Evolutionary conservation across 1,140 invertebrate genomes (phyloP).

Genomic region (Cherax quadricarinatus): DNA sequence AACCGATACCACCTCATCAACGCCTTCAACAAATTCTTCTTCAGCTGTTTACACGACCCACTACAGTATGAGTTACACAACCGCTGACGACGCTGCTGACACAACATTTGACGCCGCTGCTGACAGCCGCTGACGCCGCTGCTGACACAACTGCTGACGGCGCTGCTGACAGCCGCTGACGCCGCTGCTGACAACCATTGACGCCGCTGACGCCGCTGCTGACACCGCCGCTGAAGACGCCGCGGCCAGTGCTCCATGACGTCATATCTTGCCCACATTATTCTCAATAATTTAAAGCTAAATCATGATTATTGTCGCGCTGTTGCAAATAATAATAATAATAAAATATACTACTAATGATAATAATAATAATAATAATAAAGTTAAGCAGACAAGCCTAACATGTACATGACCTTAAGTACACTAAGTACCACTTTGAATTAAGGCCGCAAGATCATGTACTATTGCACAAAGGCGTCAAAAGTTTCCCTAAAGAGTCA

Average conservation of each 20-base stretch:
- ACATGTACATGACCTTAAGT: no score
- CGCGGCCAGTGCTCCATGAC: background rate
- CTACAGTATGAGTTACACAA: slow-evolving; percentile 43
- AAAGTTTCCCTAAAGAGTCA: no score
- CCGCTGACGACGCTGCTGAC: slow-evolving; percentile 1
- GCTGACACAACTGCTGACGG: background rate
- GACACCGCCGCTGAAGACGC: background rate
- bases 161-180: background rate
- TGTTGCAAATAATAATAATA: no score
- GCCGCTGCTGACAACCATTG: background rate
- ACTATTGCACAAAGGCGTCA: no score
- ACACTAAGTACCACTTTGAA: no score
- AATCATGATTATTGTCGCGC: no score
- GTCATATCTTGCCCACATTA: background rate
- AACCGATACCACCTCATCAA: slow-evolving; percentile 61
- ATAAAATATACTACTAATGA: no score
- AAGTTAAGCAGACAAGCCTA: no score
- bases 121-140: background rate
- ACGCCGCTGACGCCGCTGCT: background rate
- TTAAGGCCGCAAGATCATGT: no score
- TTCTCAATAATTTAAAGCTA: background rate
- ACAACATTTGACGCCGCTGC: background rate
- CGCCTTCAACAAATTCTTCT: slow-evolving; percentile 65
- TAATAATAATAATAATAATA: no score
- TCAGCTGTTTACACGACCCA: slow-evolving; percentile 56